A percentile compares a stretch with the other conserved stretches of the same genome.
phyloP scores from a whole-genome alignment of 2,888 invertebrate species.

The Bellardia bayeri region DNA sequence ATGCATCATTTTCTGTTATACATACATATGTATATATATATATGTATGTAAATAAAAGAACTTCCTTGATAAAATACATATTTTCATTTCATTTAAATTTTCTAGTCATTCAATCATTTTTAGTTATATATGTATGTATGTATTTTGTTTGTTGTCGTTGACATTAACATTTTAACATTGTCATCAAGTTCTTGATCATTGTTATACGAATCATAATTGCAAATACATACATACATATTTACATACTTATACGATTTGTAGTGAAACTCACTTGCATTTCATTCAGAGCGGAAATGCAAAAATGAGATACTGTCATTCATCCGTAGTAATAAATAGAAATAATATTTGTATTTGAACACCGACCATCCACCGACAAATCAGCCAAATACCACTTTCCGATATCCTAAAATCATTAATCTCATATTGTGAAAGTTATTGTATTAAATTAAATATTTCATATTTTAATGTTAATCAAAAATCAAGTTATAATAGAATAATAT shows the following conservation, averaged over 20 bases:
- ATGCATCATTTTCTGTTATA: conserved; percentile 59
- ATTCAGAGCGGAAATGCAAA: conserved; percentile 52
- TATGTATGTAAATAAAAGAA: too few species aligned
- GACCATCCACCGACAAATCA: neutral
- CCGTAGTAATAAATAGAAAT: neutral
- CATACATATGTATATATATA: too few species aligned
- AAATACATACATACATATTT: neutral
- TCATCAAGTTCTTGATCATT: conserved; percentile 7
- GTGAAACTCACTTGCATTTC: conserved; percentile 63
- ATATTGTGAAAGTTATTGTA: too few species aligned
- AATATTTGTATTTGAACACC: neutral
- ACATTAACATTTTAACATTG: neutral
- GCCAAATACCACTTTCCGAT: neutral
- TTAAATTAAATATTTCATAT: too few species aligned
- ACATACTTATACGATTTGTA: too few species aligned
- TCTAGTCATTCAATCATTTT: conserved; percentile 21
- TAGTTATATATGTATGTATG: neutral
- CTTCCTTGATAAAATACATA: too few species aligned
- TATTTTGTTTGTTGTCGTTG: neutral
- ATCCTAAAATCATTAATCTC: neutral
- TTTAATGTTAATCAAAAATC: too few species aligned
- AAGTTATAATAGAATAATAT: too few species aligned
- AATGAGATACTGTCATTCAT: conserved; percentile 43
- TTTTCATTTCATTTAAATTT: neutral
- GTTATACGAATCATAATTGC: neutral